Percentiles rank a stretch among this genome's conserved stretches.
These are phyloP conservation scores for Aphelinus atriplicis DNA, from an alignment of 1,140 invertebrate species.

Conservation along the genomic window DNA sequence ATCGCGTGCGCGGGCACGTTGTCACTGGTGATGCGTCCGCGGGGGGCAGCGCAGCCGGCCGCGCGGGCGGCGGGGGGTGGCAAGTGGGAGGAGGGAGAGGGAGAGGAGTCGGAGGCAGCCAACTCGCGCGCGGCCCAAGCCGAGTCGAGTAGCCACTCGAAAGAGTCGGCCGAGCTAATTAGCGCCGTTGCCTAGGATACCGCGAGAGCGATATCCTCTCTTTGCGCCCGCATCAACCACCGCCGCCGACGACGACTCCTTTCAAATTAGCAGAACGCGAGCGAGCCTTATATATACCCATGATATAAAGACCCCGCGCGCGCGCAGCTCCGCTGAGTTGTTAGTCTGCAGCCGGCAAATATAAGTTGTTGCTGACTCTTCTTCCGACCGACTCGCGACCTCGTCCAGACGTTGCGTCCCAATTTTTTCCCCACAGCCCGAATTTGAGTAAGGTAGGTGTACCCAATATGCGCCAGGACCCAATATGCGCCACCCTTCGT, in stretches of 20 bases:
- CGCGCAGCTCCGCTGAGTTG: too few species aligned
- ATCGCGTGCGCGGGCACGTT: conserved; percentile 38
- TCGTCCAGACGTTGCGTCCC: too few species aligned
- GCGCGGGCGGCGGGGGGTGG: neutral
- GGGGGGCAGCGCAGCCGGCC: conserved; percentile 21
- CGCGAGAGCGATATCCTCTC: conserved; percentile 3
- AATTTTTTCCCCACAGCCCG: too few species aligned
- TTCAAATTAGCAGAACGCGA: too few species aligned
- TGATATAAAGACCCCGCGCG: conserved; percentile 30
- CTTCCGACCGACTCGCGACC: too few species aligned
- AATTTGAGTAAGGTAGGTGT: too few species aligned
- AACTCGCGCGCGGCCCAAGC: conserved; percentile 48
- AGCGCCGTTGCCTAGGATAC: conserved; percentile 64
- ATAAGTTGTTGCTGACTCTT: too few species aligned
- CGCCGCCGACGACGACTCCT: neutral
- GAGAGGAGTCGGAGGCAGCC: conserved; percentile 55
- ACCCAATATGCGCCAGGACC: too few species aligned
- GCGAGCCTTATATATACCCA: neutral
- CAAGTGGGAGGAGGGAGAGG: conserved; percentile 46
- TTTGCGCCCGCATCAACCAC: neutral
- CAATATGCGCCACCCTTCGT: too few species aligned
- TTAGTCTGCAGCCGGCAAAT: too few species aligned
- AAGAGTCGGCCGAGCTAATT: conserved; percentile 67
- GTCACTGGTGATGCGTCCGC: conserved; percentile 49
- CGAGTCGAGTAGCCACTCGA: conserved; percentile 64